Percentiles rank a stretch among this genome's conserved stretches.
These are phyloP conservation scores for Digitonthophagus gazella DNA, from an alignment of 2,888 invertebrate genomes.

Conservation along the genomic window DNA sequence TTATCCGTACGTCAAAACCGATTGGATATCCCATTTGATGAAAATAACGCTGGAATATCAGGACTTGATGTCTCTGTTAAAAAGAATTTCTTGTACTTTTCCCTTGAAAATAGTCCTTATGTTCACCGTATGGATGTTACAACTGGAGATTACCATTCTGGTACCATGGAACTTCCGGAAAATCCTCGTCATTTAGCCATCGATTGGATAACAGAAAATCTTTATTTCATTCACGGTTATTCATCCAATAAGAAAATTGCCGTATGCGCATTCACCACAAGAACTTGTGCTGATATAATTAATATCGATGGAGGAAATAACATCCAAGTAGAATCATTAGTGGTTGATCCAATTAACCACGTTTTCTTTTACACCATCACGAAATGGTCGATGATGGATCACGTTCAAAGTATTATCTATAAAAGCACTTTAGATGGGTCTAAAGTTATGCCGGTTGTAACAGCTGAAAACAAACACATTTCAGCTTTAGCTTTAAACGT, in stretches of 20 bases:
- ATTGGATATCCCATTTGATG: constrained; percentile 48
- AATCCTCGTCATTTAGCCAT: constrained; percentile 57
- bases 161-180: constrained; percentile 50
- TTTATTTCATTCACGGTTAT: constrained; percentile 60
- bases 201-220: constrained; percentile 73
- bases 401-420: constrained; percentile 55
- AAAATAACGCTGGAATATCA: constrained; percentile 52
- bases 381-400: constrained; percentile 50
- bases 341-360: constrained; percentile 62
- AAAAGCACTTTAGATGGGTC: constrained; percentile 58
- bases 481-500: constrained; percentile 55
- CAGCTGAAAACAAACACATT: constrained; percentile 42
- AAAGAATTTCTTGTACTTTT: constrained; percentile 54
- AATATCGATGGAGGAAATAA: constrained; percentile 50
- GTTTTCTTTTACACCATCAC: constrained; percentile 60
- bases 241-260: constrained; percentile 40
- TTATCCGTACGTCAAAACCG: constrained; percentile 47
- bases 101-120: constrained; percentile 49
- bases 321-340: constrained; percentile 58
- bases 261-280: constrained; percentile 44
- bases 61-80: constrained; percentile 57
- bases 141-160: constrained; percentile 41
- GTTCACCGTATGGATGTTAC: constrained; percentile 50
- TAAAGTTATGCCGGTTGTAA: constrained; percentile 49
- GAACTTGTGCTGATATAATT: constrained; percentile 38